phyloP scores from a whole-genome alignment of 2,113 vertebrate genomes.

The Cathartes aura region DNA sequence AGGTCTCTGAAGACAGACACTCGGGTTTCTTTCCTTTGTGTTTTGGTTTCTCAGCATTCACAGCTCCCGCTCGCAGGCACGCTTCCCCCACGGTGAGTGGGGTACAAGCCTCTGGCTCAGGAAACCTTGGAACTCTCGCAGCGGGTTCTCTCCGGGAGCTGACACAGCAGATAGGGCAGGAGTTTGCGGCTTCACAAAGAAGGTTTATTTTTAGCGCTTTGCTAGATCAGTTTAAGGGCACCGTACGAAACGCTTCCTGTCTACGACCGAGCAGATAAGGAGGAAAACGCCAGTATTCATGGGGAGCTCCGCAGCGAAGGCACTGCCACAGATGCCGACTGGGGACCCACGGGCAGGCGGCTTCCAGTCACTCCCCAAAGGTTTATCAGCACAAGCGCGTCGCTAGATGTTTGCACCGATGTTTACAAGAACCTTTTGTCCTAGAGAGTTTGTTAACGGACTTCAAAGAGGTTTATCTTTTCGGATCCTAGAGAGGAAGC shows the following conservation, averaged over 20 bases:
- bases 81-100: accelerated
- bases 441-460: not conserved
- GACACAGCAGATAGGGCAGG: not conserved
- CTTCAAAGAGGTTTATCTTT: not conserved
- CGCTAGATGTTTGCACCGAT: accelerated
- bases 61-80: accelerated
- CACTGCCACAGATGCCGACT: accelerated
- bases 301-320: accelerated
- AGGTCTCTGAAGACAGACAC: accelerated
- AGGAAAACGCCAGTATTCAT: accelerated
- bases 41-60: not conserved
- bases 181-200: not conserved
- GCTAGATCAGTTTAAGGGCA: not conserved
- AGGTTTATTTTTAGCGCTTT: not conserved
- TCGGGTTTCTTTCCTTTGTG: accelerated
- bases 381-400: not conserved
- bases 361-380: not conserved
- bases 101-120: too few relatives aligned
- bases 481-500: not conserved
- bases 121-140: accelerated
- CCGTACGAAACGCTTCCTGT: not conserved
- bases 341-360: accelerated
- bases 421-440: not conserved
- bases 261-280: not conserved
- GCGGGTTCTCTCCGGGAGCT: not conserved